Evolutionary conservation across 37 sponge, comb jelly and placozoan species (phyloP), one percentile per base, ranked within the genome.

Genomic region (Cladorhizidae sp.): DNA sequence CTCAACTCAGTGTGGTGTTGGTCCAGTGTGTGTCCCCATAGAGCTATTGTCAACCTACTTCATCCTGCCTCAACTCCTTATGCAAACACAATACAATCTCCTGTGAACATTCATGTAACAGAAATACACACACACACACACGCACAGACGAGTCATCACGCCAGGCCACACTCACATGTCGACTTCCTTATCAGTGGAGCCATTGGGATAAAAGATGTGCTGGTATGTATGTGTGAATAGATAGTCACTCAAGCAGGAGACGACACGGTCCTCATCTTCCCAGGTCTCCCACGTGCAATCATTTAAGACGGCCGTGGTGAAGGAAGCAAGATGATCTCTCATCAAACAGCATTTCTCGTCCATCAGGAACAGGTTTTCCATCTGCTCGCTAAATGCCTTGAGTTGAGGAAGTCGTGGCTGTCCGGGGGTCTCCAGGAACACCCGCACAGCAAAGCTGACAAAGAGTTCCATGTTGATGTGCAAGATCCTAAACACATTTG

Each of bases 181-280:
- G 29, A 83, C 62, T 18, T 70, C 63, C 42, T 57, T 68, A 55
- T 93, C 94, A 25, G 81, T 52, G 45, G 86, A 84, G 18, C 88
- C 82, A 72, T 93, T 89, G 50, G 94, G 91, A 39, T 90, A 77
- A 70, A 93, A 93, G 32, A 81, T 50, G 23, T 87, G 42, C 15
- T 69, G 41, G 42, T 90, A 80, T 49, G 90, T 57, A 9, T 85
- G 50, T 2, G 85, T 39, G 40, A 86, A 82, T 5, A 86, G 57
- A 15, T 82, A 79, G 57, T 65, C 64, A 49, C 90, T 83, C 50
- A 82, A 51, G 31, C 49, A 64, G 58, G 75, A 74, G 21, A 80
- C 14, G 23, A 80, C 86, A 38, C 25, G 26, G 0, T 88, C 82
- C 51, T 55, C 62, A 36, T 88, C 71, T 26, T 79, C 45, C 81